A percentile compares a stretch with the other conserved stretches of the same genome.
Evolutionary conservation across 2,797 vertebrate genomes (phyloP).

Genomic region (Chloroceryle inda): DNA sequence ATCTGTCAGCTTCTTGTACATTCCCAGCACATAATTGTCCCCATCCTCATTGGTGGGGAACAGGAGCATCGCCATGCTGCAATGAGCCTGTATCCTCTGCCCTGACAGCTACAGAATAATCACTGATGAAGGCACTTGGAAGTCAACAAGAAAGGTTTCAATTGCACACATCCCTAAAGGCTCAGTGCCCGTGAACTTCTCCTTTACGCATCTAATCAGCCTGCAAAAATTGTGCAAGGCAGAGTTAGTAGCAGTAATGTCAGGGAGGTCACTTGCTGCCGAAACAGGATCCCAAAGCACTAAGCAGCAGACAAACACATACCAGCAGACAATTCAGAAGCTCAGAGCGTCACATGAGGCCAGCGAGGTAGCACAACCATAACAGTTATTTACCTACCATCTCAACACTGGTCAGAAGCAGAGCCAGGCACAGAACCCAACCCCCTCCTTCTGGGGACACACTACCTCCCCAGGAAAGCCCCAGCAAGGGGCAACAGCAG

Average conservation of each 20-base stretch:
- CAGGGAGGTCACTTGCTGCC: background rate
- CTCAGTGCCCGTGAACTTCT: background rate
- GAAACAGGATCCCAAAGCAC: background rate
- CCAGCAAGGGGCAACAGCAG: background rate
- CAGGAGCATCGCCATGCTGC: background rate
- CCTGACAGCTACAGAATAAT: background rate
- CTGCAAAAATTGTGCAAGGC: background rate
- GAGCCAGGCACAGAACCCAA: background rate
- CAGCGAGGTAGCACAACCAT: background rate
- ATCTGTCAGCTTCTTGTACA: background rate
- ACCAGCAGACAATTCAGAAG: background rate
- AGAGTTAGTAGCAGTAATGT: background rate
- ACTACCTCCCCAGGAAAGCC: background rate
- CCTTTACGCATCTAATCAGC: background rate
- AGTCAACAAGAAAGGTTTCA: background rate
- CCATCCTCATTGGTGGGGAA: background rate
- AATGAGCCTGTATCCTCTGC: background rate
- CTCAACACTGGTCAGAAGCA: background rate
- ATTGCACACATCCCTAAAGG: background rate
- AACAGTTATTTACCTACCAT: background rate
- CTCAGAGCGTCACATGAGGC: background rate
- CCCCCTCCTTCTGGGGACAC: background rate
- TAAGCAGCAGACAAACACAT: background rate
- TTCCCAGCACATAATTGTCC: background rate
- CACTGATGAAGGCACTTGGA: background rate